Conservation (phyloP, 2,113 vertebrate species). For the Solenodon paradoxus region DNA sequence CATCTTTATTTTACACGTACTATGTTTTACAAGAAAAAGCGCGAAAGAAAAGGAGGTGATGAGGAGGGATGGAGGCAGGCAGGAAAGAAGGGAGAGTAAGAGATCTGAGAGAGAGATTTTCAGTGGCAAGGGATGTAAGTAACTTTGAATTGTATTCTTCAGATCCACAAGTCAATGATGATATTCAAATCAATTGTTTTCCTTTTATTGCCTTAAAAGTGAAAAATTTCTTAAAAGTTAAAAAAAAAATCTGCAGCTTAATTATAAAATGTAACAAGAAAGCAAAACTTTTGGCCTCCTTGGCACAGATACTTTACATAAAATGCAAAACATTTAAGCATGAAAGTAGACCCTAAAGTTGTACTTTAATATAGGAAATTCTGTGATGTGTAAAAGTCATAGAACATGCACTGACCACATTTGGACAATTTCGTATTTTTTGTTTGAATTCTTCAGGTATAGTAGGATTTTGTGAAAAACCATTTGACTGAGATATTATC, state of each 20-base stretch:
- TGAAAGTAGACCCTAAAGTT: neutral
- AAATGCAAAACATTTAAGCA: neutral
- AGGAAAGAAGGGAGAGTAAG: fast-evolving
- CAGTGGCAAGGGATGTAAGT: neutral
- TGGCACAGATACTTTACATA: neutral
- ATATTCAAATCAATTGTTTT: neutral
- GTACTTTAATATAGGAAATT: neutral
- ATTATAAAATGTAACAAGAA: neutral
- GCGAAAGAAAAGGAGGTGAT: neutral
- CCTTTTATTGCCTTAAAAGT: slow-evolving; percentile 7
- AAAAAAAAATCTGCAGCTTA: neutral
- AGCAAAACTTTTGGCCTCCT: neutral
- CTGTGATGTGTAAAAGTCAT: too few species aligned
- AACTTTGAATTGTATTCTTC: neutral
- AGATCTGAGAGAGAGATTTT: neutral
- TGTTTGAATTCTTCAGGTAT: neutral
- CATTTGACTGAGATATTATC: neutral
- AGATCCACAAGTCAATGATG: neutral
- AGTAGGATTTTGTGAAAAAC: neutral
- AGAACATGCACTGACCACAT: neutral
- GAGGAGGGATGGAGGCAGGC: too few species aligned
- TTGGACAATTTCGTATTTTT: neutral
- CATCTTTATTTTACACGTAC: neutral
- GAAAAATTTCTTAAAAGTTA: slow-evolving; percentile 2
- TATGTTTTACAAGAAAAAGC: neutral